Evolutionary conservation across 64 coral and sea anemone species (phyloP).

Genomic region (Porites lutea): DNA sequence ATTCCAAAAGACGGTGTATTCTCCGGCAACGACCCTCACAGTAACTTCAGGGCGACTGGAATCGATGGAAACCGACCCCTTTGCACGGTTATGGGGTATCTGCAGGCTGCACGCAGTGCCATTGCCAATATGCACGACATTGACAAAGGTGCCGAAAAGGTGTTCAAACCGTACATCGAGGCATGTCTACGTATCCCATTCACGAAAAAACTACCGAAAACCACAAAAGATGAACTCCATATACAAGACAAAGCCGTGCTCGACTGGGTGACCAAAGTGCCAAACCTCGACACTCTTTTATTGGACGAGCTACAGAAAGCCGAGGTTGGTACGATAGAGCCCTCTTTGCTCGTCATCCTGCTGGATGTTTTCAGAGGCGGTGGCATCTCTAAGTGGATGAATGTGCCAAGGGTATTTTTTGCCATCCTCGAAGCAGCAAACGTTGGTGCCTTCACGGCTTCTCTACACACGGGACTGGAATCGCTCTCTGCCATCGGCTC

Average conservation of each 20-base stretch:
- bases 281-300: not conserved
- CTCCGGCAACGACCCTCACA: not conserved
- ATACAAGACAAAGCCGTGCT: not conserved
- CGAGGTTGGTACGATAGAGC: too few species aligned
- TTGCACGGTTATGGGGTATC: not conserved
- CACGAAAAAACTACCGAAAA: not conserved
- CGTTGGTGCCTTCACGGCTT: not conserved
- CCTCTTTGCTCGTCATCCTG: not conserved
- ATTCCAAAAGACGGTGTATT: not conserved
- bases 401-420: not conserved
- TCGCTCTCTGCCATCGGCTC: not conserved
- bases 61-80: conserved; percentile 1
- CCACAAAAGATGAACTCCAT: fast-evolving
- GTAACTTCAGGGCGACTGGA: not conserved
- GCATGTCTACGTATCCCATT: not conserved
- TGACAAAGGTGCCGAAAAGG: not conserved
- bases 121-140: conserved; percentile 19
- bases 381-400: conserved; percentile 5
- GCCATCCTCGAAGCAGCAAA: not conserved
- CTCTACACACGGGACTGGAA: not conserved
- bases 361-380: not conserved
- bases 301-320: not conserved
- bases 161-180: not conserved
- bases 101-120: conserved; percentile 5
- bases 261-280: not conserved